Evolutionary conservation across 2,797 vertebrate genomes (phyloP).

Genomic region (Neostethus bicornis): DNA sequence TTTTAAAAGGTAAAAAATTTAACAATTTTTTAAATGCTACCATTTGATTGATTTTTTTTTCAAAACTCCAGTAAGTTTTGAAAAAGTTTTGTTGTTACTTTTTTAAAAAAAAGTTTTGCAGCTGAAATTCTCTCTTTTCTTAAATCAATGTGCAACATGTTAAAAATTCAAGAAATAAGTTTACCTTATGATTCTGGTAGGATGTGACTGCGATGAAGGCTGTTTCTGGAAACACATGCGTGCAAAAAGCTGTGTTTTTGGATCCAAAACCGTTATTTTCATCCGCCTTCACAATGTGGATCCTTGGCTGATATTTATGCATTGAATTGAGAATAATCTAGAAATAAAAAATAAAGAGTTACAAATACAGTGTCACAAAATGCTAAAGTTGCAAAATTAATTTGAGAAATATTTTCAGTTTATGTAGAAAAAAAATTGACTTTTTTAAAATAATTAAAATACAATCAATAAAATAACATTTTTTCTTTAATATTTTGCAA

Average conservation of each 20-base stretch:
- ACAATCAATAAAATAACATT: too few relatives aligned
- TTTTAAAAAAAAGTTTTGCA: too few relatives aligned
- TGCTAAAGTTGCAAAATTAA: too few relatives aligned
- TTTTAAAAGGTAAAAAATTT: too few relatives aligned
- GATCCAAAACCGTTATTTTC: conserved; percentile 99
- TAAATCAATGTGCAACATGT: background rate
- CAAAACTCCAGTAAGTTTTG: too few relatives aligned
- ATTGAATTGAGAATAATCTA: conserved; percentile 99
- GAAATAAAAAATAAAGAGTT: conserved; percentile 6
- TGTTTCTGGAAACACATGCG: conserved; percentile 95
- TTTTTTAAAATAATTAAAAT: too few relatives aligned
- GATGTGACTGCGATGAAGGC: conserved; percentile 97
- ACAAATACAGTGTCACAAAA: too few relatives aligned
- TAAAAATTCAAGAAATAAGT: conserved; percentile 1
- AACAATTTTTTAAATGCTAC: too few relatives aligned
- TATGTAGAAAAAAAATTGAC: too few relatives aligned
- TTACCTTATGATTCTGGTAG: conserved; percentile 98
- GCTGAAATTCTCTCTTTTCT: background rate
- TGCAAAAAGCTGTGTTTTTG: conserved; percentile 98
- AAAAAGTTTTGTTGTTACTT: too few relatives aligned
- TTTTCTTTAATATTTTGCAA: background rate
- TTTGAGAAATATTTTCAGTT: too few relatives aligned
- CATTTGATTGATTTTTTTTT: too few relatives aligned
- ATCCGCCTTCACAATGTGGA: conserved; percentile 98
- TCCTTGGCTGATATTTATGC: conserved; percentile 98